phyloP scores from a whole-genome alignment of 2,113 vertebrate species.

The Fulica atra region DNA sequence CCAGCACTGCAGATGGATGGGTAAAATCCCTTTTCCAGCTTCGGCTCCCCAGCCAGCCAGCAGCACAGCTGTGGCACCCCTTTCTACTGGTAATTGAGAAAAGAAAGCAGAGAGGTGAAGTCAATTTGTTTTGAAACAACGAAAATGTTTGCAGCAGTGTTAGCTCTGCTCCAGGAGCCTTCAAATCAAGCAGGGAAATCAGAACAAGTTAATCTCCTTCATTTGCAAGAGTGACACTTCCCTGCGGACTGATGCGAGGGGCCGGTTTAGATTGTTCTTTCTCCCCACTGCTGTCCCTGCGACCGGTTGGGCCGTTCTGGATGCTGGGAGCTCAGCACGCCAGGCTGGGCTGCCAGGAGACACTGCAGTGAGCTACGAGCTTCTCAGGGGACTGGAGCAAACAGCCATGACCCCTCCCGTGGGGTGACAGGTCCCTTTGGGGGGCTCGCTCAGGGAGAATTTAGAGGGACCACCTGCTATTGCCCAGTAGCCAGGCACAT shows the following conservation, averaged over 20 bases:
- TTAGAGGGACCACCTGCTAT: fast-evolving
- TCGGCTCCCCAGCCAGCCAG: not conserved
- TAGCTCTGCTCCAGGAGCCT: not conserved
- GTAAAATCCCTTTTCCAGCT: not conserved
- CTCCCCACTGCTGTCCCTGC: fast-evolving
- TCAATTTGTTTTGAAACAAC: slow-evolving; percentile 32
- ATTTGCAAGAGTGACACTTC: not conserved
- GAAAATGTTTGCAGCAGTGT: not conserved
- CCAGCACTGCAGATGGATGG: not conserved
- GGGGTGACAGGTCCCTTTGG: not conserved
- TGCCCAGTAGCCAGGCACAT: not conserved
- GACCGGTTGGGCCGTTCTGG: not conserved
- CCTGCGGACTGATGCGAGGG: not conserved
- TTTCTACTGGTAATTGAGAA: slow-evolving; percentile 29
- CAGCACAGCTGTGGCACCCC: not conserved
- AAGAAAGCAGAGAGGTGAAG: slow-evolving; percentile 25
- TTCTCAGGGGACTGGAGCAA: no score
- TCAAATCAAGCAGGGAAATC: slow-evolving; percentile 40
- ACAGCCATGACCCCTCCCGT: fast-evolving
- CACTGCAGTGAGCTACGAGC: no score
- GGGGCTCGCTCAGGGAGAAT: not conserved
- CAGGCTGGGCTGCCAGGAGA: not conserved
- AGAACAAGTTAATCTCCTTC: slow-evolving; percentile 15
- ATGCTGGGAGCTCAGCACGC: not conserved
- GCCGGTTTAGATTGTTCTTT: not conserved